phyloP scores from a whole-genome alignment of 2,888 invertebrate species.

The Acronicta leporina region DNA sequence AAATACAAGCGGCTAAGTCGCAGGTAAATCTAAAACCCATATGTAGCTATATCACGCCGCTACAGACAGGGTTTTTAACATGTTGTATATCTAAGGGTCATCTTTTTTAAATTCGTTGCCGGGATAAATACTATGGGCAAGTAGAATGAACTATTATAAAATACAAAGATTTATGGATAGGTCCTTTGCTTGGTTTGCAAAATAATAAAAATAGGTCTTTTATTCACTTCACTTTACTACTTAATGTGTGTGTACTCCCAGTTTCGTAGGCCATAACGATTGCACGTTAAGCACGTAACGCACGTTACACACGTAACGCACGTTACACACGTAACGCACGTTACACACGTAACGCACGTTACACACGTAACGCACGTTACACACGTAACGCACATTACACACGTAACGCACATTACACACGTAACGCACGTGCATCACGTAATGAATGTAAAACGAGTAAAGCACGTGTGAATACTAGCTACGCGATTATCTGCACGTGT shows the following conservation, averaged over 20 bases:
- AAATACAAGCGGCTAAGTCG: too few relatives aligned
- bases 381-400: background rate
- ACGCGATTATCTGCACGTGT: conserved; percentile 83
- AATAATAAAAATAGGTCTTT: background rate
- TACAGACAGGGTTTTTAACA: too few relatives aligned
- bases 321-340: background rate
- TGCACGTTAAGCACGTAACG: background rate
- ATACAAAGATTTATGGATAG: too few relatives aligned
- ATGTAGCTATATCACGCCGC: too few relatives aligned
- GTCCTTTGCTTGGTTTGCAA: too few relatives aligned
- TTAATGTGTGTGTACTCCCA: background rate
- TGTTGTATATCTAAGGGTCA: background rate
- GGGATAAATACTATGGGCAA: too few relatives aligned
- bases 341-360: background rate
- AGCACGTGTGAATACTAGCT: conserved; percentile 37
- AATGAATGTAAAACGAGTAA: background rate
- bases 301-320: background rate
- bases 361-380: background rate
- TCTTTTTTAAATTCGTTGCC: too few relatives aligned
- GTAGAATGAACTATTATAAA: too few relatives aligned
- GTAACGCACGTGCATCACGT: background rate
- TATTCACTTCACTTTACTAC: background rate
- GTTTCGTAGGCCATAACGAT: background rate
- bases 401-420: background rate
- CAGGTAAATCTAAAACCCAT: too few relatives aligned